These are phyloP conservation scores for Pangasius sanitwongsei DNA, from an alignment of 2,797 vertebrate genomes.

Conservation along the genomic window DNA sequence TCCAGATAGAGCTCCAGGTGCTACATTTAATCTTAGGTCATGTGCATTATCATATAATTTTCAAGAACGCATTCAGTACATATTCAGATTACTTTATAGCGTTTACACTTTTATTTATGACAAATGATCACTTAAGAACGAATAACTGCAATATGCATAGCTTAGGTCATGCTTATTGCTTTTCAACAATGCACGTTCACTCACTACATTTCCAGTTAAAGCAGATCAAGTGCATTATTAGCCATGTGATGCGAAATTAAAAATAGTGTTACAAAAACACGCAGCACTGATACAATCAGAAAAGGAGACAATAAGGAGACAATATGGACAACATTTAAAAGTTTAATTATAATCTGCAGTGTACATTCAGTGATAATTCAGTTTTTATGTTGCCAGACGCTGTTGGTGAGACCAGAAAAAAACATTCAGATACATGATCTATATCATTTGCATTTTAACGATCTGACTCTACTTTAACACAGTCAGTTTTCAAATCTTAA, in stretches of 20 bases:
- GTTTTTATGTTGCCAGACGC: slow-evolving; percentile 84
- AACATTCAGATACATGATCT: slow-evolving; percentile 84
- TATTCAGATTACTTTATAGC: not conserved
- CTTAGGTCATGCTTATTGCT: slow-evolving; percentile 57
- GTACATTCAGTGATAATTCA: slow-evolving; percentile 88
- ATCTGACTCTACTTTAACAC: slow-evolving; percentile 61
- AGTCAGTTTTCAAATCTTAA: not conserved
- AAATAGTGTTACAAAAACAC: slow-evolving; percentile 50
- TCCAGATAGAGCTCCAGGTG: not conserved
- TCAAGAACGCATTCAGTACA: not conserved
- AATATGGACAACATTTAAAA: slow-evolving; percentile 82
- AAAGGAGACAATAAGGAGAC: slow-evolving; percentile 73
- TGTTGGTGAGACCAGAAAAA: slow-evolving; percentile 84
- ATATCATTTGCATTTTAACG: slow-evolving; percentile 77
- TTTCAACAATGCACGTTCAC: slow-evolving; percentile 49
- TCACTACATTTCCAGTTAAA: slow-evolving; percentile 16
- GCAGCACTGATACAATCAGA: slow-evolving; percentile 59
- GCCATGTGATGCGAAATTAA: slow-evolving; percentile 49
- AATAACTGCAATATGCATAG: slow-evolving; percentile 56
- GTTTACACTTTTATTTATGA: not conserved
- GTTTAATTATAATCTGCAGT: slow-evolving; percentile 87
- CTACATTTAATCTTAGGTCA: not conserved
- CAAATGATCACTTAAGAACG: not conserved
- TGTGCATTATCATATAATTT: not conserved
- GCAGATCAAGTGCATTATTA: slow-evolving; percentile 52